phyloP scores from a whole-genome alignment of 2,888 invertebrate genomes.

The Helleia helle region DNA sequence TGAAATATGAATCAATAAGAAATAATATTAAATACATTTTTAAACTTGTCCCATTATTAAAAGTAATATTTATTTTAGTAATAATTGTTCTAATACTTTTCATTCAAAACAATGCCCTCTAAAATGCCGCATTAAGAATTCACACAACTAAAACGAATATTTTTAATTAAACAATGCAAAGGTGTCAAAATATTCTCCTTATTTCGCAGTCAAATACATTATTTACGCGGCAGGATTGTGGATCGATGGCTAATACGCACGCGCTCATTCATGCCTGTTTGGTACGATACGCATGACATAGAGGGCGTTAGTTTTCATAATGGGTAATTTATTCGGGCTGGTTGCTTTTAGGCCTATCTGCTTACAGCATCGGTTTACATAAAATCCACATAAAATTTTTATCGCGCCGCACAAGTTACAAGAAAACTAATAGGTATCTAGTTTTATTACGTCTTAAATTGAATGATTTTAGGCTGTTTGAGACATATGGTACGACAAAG shows the following conservation, averaged over 20 bases:
- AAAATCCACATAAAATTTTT: neutral
- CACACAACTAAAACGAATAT: no score
- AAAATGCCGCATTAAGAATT: no score
- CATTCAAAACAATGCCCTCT: no score
- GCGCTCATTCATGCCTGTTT: slow-evolving; percentile 50
- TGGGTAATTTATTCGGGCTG: slow-evolving; percentile 8
- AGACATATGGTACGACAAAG: no score
- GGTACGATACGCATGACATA: slow-evolving; percentile 30
- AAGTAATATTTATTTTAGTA: no score
- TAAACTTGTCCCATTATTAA: no score
- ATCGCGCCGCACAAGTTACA: slow-evolving; percentile 1
- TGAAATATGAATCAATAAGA: no score
- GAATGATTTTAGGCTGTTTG: slow-evolving; percentile 4
- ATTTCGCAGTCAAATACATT: slow-evolving; percentile 47
- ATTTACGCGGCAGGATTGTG: slow-evolving; percentile 48
- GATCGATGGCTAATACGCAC: slow-evolving; percentile 62
- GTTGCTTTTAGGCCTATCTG: slow-evolving; percentile 14
- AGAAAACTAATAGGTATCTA: slow-evolving; percentile 7
- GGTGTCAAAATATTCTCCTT: slow-evolving; percentile 17
- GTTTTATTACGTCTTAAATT: slow-evolving; percentile 6
- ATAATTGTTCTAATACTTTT: no score
- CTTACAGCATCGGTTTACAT: slow-evolving; percentile 10
- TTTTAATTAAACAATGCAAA: slow-evolving; percentile 9
- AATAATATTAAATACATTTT: no score
- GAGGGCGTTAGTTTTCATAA: slow-evolving; percentile 36